phyloP scores from a whole-genome alignment of 2,797 vertebrate species.

The Tadarida brasiliensis region DNA sequence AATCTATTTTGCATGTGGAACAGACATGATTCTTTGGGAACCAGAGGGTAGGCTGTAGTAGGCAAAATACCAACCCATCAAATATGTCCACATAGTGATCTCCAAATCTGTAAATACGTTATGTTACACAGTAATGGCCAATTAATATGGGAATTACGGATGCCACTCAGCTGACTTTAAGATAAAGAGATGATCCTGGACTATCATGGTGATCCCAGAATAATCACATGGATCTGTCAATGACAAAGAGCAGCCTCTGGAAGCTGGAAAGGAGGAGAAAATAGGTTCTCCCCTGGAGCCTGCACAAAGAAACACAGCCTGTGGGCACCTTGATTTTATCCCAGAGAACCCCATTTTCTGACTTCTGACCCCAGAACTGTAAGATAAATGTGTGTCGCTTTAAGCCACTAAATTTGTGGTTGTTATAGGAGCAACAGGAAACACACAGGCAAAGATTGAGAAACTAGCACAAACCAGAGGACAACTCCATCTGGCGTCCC shows the following conservation, averaged over 20 bases:
- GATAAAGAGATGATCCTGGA: not conserved
- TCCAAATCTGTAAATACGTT: not conserved
- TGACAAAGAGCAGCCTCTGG: not conserved
- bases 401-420: not conserved
- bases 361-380: not conserved
- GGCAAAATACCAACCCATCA: not conserved
- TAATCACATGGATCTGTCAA: not conserved
- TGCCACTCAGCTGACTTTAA: not conserved
- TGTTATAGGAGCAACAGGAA: not conserved
- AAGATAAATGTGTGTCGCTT: not conserved
- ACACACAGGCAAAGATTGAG: not conserved
- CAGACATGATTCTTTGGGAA: not conserved
- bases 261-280: too few species aligned
- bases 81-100: not conserved
- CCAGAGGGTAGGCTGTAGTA: not conserved
- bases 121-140: not conserved
- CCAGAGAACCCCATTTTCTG: not conserved
- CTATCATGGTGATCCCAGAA: not conserved
- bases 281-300: not conserved
- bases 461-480: not conserved
- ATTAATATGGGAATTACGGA: not conserved
- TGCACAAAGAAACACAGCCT: not conserved
- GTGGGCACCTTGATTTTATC: not conserved
- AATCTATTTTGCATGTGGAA: not conserved
- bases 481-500: not conserved